Evolutionary conservation across 2,797 vertebrate species (phyloP), one percentile per base, ranked within the genome.

Genomic region (Eutrigla gurnardus): DNA sequence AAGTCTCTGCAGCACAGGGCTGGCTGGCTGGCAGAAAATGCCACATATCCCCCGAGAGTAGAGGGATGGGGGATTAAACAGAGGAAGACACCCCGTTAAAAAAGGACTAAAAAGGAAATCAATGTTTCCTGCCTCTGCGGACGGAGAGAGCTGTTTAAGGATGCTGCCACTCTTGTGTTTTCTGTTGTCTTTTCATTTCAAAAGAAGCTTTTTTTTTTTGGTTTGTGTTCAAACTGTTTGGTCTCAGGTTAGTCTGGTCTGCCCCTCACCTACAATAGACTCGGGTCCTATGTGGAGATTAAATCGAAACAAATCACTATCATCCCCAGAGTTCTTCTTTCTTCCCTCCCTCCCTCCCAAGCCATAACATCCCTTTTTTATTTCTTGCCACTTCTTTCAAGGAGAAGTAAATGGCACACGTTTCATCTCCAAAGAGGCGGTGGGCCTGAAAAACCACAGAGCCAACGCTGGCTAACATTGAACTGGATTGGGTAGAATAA

Each of bases 341-440:
- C 78, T 66, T 75, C 40, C 49, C 65, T 73, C 78, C 49, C 18
- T 58, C 63, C 52, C 57, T 50, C 75, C 77, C 75, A 35, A 42
- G 73, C 80, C 84, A 73, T 46, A 68, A 86, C 86, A 78, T 87
- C 77, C 68, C 80, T 65, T 85, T 80, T 87, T 80, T 63, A 73
- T 78, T 84, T 71, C 75, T 81, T n/a, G 65, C 88, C 80, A 73
- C 88, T 90, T 91, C 86, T 86, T 75, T 92, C 88, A 83, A 89
- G 87, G 81, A 77, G 82, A 91, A 89, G 84, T 84, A 79, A 90
- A 88, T 76, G 80, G 76, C 81, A 58, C 70, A 15, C 55, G 73
- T 92, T 92, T 94, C 85, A 91, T 93, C 90, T 89, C 73, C 77
- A 84, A 89, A 88, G 87, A 81, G 70, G 78, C 73, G 61, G 78